Conservation (phyloP, 2,113 vertebrate species). For the Centropus bengalensis region DNA sequence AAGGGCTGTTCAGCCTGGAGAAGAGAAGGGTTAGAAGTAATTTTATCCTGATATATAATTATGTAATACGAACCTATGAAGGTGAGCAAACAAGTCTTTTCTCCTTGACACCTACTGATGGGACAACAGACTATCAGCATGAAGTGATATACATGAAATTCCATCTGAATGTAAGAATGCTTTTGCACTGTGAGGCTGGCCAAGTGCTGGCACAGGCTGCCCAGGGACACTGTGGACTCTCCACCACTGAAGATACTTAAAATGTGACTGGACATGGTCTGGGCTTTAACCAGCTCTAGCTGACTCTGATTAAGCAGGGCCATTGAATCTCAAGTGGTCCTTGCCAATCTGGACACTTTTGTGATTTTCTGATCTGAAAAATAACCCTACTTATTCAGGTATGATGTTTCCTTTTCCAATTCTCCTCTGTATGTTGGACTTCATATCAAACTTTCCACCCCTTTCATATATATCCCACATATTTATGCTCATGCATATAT, state of each 20-base stretch:
- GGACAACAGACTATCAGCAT: not conserved
- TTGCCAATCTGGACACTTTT: not conserved
- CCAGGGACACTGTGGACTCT: not conserved
- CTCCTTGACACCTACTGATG: not conserved
- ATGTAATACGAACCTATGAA: not conserved
- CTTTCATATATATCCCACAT: not conserved
- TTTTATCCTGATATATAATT: not conserved
- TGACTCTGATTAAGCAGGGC: not conserved
- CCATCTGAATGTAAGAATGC: not conserved
- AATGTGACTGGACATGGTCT: not conserved
- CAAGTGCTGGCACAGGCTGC: not conserved
- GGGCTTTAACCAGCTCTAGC: not conserved
- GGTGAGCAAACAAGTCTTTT: not conserved
- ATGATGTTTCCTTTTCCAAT: not conserved
- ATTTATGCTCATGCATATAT: not conserved
- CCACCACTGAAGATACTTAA: not conserved
- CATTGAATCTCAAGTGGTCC: not conserved
- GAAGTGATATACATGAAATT: not conserved
- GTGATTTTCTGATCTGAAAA: not conserved
- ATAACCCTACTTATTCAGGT: not conserved
- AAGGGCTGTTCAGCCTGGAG: not conserved
- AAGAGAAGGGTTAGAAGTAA: not conserved
- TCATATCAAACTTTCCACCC: not conserved
- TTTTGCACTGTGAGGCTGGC: not conserved
- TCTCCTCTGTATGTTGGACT: not conserved